phyloP scores from a whole-genome alignment of 2,797 vertebrate species.

The Spinibarbus caldwelli region DNA sequence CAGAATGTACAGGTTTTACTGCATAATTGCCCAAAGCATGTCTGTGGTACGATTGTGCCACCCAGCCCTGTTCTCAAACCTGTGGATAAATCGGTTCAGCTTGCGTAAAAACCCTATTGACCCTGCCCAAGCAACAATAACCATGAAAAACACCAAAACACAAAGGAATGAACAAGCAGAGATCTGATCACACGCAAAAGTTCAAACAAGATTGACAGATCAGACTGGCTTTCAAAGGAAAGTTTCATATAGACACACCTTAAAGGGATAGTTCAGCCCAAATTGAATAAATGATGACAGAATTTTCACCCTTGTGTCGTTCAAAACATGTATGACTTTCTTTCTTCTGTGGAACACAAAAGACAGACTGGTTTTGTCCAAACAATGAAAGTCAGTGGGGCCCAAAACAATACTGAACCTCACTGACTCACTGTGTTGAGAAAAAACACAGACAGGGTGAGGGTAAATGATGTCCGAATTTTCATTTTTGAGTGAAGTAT shows the following conservation, averaged over 20 bases:
- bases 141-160: conserved; percentile 29
- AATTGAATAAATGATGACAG: conserved; percentile 7
- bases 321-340: not conserved
- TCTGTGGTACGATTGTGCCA: conserved; percentile 68
- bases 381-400: not conserved
- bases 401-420: not conserved
- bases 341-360: not conserved
- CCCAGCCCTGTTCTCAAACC: conserved; percentile 72
- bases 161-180: not conserved
- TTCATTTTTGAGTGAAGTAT: not conserved
- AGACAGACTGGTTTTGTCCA: not conserved
- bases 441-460: not conserved
- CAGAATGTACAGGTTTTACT: conserved; percentile 82
- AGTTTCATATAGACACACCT: conserved; percentile 26
- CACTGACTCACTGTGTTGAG: not conserved
- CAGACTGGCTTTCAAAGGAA: conserved; percentile 6
- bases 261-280: conserved; percentile 5
- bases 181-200: conserved; percentile 5
- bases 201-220: conserved; percentile 27
- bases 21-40: conserved; percentile 77
- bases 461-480: not conserved
- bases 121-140: conserved; percentile 41
- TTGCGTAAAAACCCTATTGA: conserved; percentile 26
- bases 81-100: conserved; percentile 67
- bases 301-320: not conserved